Base-by-base conservation (phyloP, 2,888 invertebrate species). In the Cheilosia soror region DNA sequence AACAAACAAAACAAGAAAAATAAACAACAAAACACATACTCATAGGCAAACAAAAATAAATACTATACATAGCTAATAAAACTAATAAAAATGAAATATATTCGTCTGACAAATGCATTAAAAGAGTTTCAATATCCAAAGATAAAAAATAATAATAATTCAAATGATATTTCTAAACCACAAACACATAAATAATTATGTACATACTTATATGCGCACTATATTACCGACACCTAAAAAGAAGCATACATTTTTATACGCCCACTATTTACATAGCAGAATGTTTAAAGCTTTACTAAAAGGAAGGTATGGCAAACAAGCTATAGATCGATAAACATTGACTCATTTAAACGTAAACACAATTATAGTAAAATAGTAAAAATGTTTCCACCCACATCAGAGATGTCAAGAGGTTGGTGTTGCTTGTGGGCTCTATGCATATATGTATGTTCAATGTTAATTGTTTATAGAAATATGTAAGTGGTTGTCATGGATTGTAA, bases 151-250 rank as follows among this genome's bases (percentile, higher is more conserved):
- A 4, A 29, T 27, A 13, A 11, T 33, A 44, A 58, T 47, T 37
- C 5, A 27, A 37, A 5, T 51, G 20, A 72, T 51, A 81, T 69
- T 68, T 51, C 15, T 25, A 2, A 9, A 49, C 20, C 2, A 80
- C 66, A 69, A 63, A 72, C 53, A 83, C 73, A 75, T 65, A 66
- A 47, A 15, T n/a, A n/a, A n/a, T 44, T 15, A 7, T 66, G 42
- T 29, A 63, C 53, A 53, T 42, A 66, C 5, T 55, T 63, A 60
- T 63, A 57, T 72, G 47, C 47, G 15, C 47, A 47, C 47, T n/a
- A 44, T 44, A 44, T 44, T 44, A 44, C 5, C 44, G n/a, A 44
- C 13, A 44, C 15, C 11, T 25, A 11, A 5, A 7, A n/a, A 47
- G 15, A 47, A 47, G n/a, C 7, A 47, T n/a, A 47, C 0, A 15